A percentile compares a stretch with the other conserved stretches of the same genome.
Evolutionary conservation across 2,888 invertebrate species (phyloP).

Genomic region (Caenorhabditis macrosperma): DNA sequence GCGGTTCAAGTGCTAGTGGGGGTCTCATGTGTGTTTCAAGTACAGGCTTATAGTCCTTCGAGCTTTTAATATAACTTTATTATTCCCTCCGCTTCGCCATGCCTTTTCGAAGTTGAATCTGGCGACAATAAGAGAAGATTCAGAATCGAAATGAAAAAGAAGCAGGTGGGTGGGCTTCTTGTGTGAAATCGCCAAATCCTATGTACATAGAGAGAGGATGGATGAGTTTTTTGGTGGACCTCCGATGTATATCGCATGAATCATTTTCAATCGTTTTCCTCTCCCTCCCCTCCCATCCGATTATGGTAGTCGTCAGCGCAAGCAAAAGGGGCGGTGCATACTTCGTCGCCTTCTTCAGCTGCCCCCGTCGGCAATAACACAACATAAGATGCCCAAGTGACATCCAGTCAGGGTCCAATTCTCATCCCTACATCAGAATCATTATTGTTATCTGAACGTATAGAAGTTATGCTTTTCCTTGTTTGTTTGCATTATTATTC

Average conservation of each 20-base stretch:
- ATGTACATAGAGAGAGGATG: conserved; percentile 50
- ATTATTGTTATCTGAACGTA: too few species aligned
- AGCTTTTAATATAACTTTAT: conserved; percentile 42
- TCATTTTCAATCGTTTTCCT: conserved; percentile 55
- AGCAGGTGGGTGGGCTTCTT: conserved; percentile 31
- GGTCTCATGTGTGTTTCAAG: conserved; percentile 59
- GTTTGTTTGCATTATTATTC: conserved; percentile 25
- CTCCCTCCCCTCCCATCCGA: conserved; percentile 25
- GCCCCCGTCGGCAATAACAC: conserved; percentile 37
- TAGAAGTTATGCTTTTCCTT: too few species aligned
- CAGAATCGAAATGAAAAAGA: conserved; percentile 6
- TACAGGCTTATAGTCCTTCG: conserved; percentile 43
- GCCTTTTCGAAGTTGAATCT: conserved; percentile 15
- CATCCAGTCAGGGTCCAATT: background rate
- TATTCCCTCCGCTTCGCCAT: conserved; percentile 1
- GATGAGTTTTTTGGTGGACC: conserved; percentile 43
- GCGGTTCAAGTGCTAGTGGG: conserved; percentile 40
- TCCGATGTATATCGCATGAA: conserved; percentile 62
- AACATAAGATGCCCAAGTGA: conserved; percentile 40
- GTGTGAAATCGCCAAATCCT: conserved; percentile 11
- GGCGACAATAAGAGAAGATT: too few species aligned
- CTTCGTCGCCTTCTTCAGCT: conserved; percentile 18
- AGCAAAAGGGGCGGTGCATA: conserved; percentile 48
- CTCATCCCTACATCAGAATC: too few species aligned
- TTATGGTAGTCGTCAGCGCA: conserved; percentile 52